These are phyloP conservation scores for Aplysina aerophoba DNA, from an alignment of 37 sponge, comb jelly and placozoan species.

Conservation along the genomic window DNA sequence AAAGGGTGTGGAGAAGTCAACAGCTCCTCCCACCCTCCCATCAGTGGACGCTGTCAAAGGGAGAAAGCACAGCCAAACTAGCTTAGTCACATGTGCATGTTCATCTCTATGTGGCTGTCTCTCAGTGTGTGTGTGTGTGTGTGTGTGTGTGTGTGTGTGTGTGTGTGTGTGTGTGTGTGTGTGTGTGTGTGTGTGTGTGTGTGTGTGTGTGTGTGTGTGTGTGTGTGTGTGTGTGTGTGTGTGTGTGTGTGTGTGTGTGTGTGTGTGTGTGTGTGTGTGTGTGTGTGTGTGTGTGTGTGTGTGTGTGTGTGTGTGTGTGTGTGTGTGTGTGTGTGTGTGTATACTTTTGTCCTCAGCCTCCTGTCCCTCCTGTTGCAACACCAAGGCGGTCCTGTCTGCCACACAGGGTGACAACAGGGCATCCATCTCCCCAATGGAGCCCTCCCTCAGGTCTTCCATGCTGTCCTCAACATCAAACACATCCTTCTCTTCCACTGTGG, in stretches of 20 bases:
- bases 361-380: too few relatives aligned
- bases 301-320: not conserved
- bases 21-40: conserved; percentile 1
- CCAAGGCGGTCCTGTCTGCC: too few relatives aligned
- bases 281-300: not conserved
- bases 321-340: conserved; percentile 11
- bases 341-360: not conserved
- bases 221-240: conserved; percentile 28
- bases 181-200: not conserved
- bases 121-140: too few relatives aligned
- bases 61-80: not conserved
- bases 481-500: not conserved
- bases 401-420: too few relatives aligned
- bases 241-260: conserved; percentile 13
- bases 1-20: too few relatives aligned
- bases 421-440: too few relatives aligned
- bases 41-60: not conserved
- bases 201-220: conserved; percentile 4
- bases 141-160: not conserved
- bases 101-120: too few relatives aligned
- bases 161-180: not conserved
- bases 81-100: too few relatives aligned
- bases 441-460: not conserved
- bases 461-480: conserved; percentile 26
- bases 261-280: not conserved